Evolutionary conservation across 1,140 invertebrate genomes (phyloP).

Genomic region (Orius laevigatus): DNA sequence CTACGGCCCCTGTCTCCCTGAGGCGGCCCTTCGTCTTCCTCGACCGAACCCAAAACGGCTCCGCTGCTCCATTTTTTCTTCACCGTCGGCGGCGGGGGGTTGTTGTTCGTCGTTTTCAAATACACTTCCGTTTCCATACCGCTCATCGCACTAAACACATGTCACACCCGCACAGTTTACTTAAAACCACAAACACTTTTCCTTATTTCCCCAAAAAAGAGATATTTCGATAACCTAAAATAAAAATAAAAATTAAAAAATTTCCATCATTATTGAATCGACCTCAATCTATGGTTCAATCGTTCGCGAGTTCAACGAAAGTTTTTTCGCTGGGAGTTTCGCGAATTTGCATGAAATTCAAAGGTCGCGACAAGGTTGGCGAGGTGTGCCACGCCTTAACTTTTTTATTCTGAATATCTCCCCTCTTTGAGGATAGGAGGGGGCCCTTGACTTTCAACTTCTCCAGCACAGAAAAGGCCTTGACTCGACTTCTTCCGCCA

Average conservation of each 20-base stretch:
- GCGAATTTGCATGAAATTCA: no score
- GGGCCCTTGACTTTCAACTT: no score
- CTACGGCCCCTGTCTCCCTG: conserved; percentile 29
- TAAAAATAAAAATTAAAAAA: background rate
- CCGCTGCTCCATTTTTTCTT: conserved; percentile 31
- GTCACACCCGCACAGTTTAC: conserved; percentile 2
- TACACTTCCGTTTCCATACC: conserved; percentile 19
- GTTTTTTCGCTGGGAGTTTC: no score
- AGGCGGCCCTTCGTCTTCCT: conserved; percentile 18
- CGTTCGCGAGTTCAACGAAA: no score
- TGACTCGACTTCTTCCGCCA: no score
- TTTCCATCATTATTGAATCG: background rate
- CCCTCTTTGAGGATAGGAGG: no score
- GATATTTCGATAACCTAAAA: background rate
- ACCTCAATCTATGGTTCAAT: background rate
- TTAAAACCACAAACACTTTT: conserved; percentile 4
- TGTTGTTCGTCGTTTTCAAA: conserved; percentile 20
- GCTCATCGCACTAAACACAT: conserved; percentile 11
- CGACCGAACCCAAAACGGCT: conserved; percentile 28
- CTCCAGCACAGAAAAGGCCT: no score
- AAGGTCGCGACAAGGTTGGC: no score
- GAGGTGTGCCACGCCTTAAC: no score
- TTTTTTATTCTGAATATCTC: no score
- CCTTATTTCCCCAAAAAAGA: background rate
- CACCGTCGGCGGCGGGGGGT: conserved; percentile 17